These are phyloP conservation scores for Melitaea cinxia DNA, from an alignment of 1,140 invertebrate genomes.

Conservation along the genomic window DNA sequence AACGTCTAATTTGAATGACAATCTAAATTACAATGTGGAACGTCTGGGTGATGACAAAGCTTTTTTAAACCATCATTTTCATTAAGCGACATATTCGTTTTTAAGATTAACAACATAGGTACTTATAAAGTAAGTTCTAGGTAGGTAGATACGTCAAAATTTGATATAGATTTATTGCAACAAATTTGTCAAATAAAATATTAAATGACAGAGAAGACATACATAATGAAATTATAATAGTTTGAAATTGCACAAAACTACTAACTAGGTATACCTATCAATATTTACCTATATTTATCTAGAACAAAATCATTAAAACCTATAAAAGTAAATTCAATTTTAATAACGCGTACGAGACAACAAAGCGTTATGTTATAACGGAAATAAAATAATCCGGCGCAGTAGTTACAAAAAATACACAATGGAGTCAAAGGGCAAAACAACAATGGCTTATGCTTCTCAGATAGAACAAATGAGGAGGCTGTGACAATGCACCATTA, in stretches of 20 bases:
- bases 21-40: conserved; percentile 71
- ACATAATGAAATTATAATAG: too few relatives aligned
- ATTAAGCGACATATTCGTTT: too few relatives aligned
- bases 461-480: conserved; percentile 72
- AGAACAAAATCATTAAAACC: conserved; percentile 3
- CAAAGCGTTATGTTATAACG: conserved; percentile 69
- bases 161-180: too few relatives aligned
- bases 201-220: too few relatives aligned
- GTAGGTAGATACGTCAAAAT: too few relatives aligned
- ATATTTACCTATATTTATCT: too few relatives aligned
- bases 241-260: too few relatives aligned
- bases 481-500: conserved; percentile 71
- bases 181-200: too few relatives aligned
- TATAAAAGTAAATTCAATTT: conserved; percentile 42
- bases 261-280: too few relatives aligned
- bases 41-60: conserved; percentile 65
- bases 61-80: conserved; percentile 46
- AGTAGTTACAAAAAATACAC: conserved; percentile 73
- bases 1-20: conserved; percentile 70
- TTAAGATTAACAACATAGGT: too few relatives aligned
- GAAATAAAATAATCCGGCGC: conserved; percentile 77
- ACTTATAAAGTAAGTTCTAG: too few relatives aligned
- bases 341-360: conserved; percentile 61
- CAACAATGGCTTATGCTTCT: conserved; percentile 59
- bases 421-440: conserved; percentile 78